Conservation (phyloP, 2,797 vertebrate species). For the Scolopax rusticola region DNA sequence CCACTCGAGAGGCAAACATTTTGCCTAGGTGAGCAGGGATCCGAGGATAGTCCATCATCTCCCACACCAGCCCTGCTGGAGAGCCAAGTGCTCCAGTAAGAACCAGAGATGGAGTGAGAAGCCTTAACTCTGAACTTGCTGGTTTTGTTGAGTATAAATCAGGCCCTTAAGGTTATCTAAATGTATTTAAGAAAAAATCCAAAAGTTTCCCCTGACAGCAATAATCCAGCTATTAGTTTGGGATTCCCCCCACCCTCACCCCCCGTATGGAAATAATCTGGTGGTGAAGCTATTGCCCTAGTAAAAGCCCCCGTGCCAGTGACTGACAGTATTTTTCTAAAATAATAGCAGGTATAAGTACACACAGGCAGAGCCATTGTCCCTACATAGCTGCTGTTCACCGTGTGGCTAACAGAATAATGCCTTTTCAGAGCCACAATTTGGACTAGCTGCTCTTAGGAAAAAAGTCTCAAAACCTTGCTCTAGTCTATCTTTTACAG, state of each 20-base stretch:
- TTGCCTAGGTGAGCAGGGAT: not conserved
- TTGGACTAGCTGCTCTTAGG: not conserved
- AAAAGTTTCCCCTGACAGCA: not conserved
- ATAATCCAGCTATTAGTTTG: not conserved
- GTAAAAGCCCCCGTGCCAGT: not conserved
- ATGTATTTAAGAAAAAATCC: not conserved
- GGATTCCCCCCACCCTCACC: too few relatives aligned
- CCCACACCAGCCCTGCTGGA: not conserved
- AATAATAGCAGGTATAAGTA: not conserved
- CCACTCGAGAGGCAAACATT: not conserved
- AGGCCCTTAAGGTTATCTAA: conserved; percentile 53
- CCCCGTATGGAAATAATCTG: not conserved
- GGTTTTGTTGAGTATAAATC: not conserved
- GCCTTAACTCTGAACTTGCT: conserved; percentile 38
- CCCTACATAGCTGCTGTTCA: rapidly evolving
- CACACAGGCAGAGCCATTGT: not conserved
- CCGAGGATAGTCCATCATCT: not conserved
- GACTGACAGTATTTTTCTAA: not conserved
- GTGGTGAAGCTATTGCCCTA: not conserved
- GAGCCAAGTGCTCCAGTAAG: not conserved
- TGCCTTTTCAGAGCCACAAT: not conserved
- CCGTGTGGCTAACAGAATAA: not conserved
- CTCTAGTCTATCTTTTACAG: not conserved
- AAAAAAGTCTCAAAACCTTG: not conserved
- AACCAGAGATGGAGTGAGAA: not conserved